Evolutionary conservation across 2,113 vertebrate genomes (phyloP).

Genomic region (Morone chrysops): DNA sequence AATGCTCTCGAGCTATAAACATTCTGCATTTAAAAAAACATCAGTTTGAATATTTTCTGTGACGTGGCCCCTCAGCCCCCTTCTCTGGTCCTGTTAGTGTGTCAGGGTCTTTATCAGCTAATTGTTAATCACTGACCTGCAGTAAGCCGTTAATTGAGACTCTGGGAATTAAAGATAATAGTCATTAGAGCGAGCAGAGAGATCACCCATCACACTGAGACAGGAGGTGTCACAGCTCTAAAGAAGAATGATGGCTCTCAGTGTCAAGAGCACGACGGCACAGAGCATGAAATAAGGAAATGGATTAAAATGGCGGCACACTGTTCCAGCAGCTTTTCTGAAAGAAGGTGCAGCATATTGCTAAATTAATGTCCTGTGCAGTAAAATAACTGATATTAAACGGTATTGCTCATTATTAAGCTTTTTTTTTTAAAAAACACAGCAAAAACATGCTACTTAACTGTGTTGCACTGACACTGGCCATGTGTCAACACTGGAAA

Average conservation of each 20-base stretch:
- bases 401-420: too few species aligned
- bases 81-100: conserved; percentile 31
- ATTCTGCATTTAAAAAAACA: conserved; percentile 12
- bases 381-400: too few species aligned
- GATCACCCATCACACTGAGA: conserved; percentile 60
- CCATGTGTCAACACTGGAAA: too few species aligned
- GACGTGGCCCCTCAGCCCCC: not conserved
- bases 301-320: conserved; percentile 25
- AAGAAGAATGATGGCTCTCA: conserved; percentile 54
- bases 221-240: conserved; percentile 49
- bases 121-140: conserved; percentile 71
- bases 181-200: conserved; percentile 55
- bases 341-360: not conserved
- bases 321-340: not conserved
- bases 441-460: too few species aligned
- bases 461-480: too few species aligned
- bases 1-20: not conserved
- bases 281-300: conserved; percentile 36
- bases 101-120: conserved; percentile 49
- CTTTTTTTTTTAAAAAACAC: too few species aligned
- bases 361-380: too few species aligned
- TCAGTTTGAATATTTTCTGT: not conserved
- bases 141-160: conserved; percentile 69
- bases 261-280: conserved; percentile 24
- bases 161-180: conserved; percentile 69